Evolutionary conservation across 2,113 vertebrate species (phyloP).

Genomic region (Dromaius novaehollandiae): DNA sequence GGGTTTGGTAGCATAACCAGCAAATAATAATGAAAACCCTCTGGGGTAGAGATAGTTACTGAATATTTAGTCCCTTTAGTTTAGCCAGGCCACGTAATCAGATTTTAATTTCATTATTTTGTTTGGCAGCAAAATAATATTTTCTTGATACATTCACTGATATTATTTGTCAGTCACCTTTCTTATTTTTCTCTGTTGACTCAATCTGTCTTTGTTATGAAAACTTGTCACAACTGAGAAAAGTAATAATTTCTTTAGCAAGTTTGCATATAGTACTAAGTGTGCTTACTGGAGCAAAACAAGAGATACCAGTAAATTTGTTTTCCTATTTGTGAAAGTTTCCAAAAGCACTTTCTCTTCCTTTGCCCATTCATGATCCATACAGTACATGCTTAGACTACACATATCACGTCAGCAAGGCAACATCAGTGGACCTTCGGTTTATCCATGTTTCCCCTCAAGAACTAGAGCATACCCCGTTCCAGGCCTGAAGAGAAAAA

Average conservation of each 20-base stretch:
- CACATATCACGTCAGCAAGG: neutral
- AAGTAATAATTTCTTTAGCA: neutral
- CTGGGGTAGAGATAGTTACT: neutral
- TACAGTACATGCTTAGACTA: neutral
- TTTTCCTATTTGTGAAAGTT: neutral
- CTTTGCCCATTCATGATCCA: neutral
- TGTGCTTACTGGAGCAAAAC: neutral
- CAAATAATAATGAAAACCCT: neutral
- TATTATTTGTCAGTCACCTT: neutral
- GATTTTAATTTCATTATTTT: neutral
- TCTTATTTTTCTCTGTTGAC: neutral
- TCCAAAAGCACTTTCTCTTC: neutral
- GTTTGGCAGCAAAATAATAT: neutral
- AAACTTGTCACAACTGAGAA: neutral
- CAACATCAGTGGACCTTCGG: neutral
- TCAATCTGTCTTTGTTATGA: neutral
- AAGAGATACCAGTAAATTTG: neutral
- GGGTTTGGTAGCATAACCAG: neutral
- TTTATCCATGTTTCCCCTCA: neutral
- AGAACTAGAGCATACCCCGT: rapidly evolving
- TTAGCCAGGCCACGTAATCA: neutral
- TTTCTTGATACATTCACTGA: neutral
- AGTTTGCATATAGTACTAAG: neutral
- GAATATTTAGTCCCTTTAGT: neutral
- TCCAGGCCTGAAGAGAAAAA: neutral